Conservation (phyloP, 2,888 invertebrate genomes). For the Epistrophe eligans region DNA sequence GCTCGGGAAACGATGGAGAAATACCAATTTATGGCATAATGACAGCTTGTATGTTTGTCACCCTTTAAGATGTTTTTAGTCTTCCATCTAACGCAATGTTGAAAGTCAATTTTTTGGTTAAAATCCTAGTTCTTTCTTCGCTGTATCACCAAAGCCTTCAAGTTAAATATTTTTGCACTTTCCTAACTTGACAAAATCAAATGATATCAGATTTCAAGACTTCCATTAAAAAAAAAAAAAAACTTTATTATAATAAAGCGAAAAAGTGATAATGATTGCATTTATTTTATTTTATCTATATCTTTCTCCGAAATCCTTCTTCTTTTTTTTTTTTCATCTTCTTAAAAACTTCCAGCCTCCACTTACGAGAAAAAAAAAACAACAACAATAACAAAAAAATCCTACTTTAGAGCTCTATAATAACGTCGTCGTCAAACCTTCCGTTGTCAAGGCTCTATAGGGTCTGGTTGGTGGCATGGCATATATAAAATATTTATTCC, state of each 20-base stretch:
- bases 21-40: no score
- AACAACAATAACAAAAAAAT: slow-evolving; percentile 20
- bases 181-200: slow-evolving; percentile 61
- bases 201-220: slow-evolving; percentile 66
- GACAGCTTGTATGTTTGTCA: no score
- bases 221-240: slow-evolving; percentile 42
- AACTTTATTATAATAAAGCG: slow-evolving; percentile 19
- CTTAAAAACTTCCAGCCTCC: slow-evolving; percentile 7
- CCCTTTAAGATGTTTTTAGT: no score
- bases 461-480: slow-evolving; percentile 3
- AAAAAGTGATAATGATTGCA: slow-evolving; percentile 72
- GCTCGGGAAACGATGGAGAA: no score
- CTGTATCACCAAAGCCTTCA: no score
- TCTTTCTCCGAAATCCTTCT: slow-evolving; percentile 59
- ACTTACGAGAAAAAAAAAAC: background rate
- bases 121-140: background rate
- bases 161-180: slow-evolving; percentile 55
- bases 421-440: slow-evolving; percentile 24
- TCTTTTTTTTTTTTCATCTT: background rate
- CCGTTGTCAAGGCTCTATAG: slow-evolving; percentile 60
- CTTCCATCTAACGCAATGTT: background rate
- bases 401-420: slow-evolving; percentile 1
- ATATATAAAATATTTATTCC: slow-evolving; percentile 55
- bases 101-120: background rate
- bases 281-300: slow-evolving; percentile 72